Conservation (phyloP, 2,888 invertebrate species). For the Sinodicranocentrus sp. region DNA sequence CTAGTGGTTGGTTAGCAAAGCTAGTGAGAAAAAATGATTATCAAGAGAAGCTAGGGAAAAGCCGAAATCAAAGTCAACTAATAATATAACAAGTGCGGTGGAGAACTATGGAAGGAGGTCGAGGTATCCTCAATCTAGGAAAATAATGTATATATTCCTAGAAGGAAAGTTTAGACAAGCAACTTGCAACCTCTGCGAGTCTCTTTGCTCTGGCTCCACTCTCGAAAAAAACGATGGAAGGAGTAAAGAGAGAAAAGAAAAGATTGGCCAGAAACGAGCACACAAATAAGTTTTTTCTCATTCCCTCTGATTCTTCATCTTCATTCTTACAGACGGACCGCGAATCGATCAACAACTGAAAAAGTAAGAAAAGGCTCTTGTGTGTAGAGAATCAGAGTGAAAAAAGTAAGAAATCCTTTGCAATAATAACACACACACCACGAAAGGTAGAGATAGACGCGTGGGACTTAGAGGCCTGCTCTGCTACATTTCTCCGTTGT, state of each 20-base stretch:
- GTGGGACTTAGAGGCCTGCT: slow-evolving; percentile 43
- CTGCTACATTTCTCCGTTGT: slow-evolving; percentile 27
- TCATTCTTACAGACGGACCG: background rate
- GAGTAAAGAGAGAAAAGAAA: slow-evolving; percentile 19
- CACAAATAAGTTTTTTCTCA: slow-evolving; percentile 39
- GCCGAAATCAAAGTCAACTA: slow-evolving; percentile 57
- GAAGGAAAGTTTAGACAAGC: background rate
- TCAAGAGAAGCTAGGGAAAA: slow-evolving; percentile 37
- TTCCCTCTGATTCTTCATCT: slow-evolving; percentile 28
- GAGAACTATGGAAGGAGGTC: background rate
- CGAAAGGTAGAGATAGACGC: slow-evolving; percentile 37
- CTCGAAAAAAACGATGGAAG: slow-evolving; percentile 27
- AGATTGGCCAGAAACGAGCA: slow-evolving; percentile 53
- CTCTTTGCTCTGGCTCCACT: background rate
- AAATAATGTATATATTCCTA: background rate
- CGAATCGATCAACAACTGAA: slow-evolving; percentile 53
- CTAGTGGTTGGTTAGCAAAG: slow-evolving; percentile 45
- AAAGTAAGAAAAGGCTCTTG: slow-evolving; percentile 15
- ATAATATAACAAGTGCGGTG: slow-evolving; percentile 30
- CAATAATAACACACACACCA: slow-evolving; percentile 13
- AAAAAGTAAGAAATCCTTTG: slow-evolving; percentile 28
- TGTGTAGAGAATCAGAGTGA: slow-evolving; percentile 12
- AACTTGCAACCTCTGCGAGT: background rate
- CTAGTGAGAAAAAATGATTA: slow-evolving; percentile 52
- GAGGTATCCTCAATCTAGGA: background rate